Conservation (phyloP, 2,888 invertebrate species). For the Anoplius nigerrimus region DNA sequence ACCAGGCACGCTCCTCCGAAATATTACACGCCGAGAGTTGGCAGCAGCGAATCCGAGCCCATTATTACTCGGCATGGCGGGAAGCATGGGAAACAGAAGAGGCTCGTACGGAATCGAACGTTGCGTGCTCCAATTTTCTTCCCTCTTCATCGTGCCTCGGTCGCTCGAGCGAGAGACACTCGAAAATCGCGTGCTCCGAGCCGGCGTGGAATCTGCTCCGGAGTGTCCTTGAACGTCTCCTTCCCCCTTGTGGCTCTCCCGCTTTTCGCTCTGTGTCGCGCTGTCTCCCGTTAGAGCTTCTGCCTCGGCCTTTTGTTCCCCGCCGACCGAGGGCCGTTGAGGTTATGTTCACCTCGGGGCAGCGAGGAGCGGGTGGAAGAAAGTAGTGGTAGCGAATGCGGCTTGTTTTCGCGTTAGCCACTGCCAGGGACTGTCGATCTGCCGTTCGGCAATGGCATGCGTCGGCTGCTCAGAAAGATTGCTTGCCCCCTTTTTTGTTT, state of each 20-base stretch:
- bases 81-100: background rate
- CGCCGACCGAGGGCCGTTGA: slow-evolving; percentile 15
- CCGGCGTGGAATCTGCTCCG: slow-evolving; percentile 5
- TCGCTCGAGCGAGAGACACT: slow-evolving; percentile 8
- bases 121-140: background rate
- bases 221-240: slow-evolving; percentile 25
- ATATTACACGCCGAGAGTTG: too few relatives aligned
- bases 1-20: too few relatives aligned
- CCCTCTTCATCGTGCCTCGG: slow-evolving; percentile 5
- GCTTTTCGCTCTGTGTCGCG: background rate
- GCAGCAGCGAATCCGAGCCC: too few relatives aligned
- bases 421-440: too few relatives aligned
- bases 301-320: slow-evolving; percentile 18
- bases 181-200: slow-evolving; percentile 21
- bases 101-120: background rate
- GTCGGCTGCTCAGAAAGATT: background rate
- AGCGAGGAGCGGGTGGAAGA: slow-evolving; percentile 18
- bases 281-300: background rate
- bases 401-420: slow-evolving; percentile 18
- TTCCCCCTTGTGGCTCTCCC: slow-evolving; percentile 9
- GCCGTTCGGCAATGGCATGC: background rate
- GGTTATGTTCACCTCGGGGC: slow-evolving; percentile 44
- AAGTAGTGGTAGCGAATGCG: slow-evolving; percentile 6
- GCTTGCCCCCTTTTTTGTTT: too few relatives aligned
- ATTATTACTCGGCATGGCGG: background rate